phyloP scores from a whole-genome alignment of 2,888 invertebrate species.

The Odontomyia ornata region DNA sequence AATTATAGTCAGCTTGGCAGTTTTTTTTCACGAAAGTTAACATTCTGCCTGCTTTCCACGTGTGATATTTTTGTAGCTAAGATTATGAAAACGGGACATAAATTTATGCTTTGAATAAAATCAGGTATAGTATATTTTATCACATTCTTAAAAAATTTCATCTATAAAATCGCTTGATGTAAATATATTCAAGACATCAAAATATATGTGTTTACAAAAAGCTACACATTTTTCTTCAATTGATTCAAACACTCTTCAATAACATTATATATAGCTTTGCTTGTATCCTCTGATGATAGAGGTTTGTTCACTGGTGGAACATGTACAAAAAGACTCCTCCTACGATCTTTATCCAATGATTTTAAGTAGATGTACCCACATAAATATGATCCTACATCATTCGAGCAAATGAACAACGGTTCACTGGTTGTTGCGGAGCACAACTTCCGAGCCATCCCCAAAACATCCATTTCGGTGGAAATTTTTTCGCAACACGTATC shows the following conservation, averaged over 20 bases:
- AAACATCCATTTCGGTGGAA: conserved; percentile 58
- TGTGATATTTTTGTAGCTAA: too few species aligned
- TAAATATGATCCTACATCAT: conserved; percentile 69
- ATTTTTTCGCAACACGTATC: conserved; percentile 54
- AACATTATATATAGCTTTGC: conserved; percentile 64
- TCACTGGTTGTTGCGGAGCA: neutral
- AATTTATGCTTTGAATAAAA: too few species aligned
- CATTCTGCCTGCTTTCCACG: too few species aligned
- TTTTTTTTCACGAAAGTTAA: too few species aligned
- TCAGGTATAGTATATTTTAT: too few species aligned
- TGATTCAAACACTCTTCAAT: conserved; percentile 57
- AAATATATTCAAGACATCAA: too few species aligned
- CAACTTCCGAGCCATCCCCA: conserved; percentile 62
- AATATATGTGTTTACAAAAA: too few species aligned
- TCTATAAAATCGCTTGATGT: too few species aligned
- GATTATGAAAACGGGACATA: too few species aligned
- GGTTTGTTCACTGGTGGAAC: conserved; percentile 75
- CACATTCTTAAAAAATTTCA: too few species aligned
- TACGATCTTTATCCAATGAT: conserved; percentile 71
- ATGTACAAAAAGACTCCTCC: conserved; percentile 76
- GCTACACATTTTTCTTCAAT: neutral
- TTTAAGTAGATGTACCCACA: conserved; percentile 82
- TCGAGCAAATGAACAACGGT: conserved; percentile 52
- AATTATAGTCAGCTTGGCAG: too few species aligned
- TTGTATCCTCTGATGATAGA: conserved; percentile 69